Evolutionary conservation across 2,113 vertebrate species (phyloP), one percentile per base, ranked within the genome.

Genomic region (Puffinus mauretanicus): DNA sequence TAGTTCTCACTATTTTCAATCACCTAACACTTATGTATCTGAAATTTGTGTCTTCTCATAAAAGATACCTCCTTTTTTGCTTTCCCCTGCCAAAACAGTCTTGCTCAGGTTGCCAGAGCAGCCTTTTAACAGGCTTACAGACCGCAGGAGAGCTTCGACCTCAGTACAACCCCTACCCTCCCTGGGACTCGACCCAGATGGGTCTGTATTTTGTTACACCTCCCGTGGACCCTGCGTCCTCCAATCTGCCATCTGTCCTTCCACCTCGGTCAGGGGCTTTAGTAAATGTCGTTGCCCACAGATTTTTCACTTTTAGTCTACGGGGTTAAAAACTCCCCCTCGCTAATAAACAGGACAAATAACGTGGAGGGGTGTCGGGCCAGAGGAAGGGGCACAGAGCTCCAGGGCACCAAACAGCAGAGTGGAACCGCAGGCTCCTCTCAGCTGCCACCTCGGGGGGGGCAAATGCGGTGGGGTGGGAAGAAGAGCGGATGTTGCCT

Each of bases 121-220:
- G 49, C 62, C 79, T 96, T 93, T 93, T 93, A 88, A 64, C 54
- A 92, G 80, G 85, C 34, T 92, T 90, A 79, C 62, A 86, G 94
- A 40, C 58, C 10, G 11, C 58, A 96, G 80, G 64, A 94, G 88
- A 93, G 73, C 64, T 97, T 94, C 38, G 15, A 54, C 83, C 92
- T 96, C 84, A 90, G 76, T 78, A 57, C 67, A 92, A 73, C 89
- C 58, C 55, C 42, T 91, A 27, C 44, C 80, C 52, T 66, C 55
- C 24, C 69, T 84, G 84, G 77, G 92, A 82, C 57, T 61, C 2
- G 4, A 69, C 77, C 95, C 96, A 97, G 86, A 83, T 95, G 95
- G 82, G 51, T 96, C 86, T 9, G n/a, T 96, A 94, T 97, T 97
- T 96, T 84, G 84, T 98, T 96, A 96, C 88, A 94, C 24, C 38